These are phyloP conservation scores for Marmota flaviventris DNA, from an alignment of 2,113 vertebrate species.

Conservation along the genomic window DNA sequence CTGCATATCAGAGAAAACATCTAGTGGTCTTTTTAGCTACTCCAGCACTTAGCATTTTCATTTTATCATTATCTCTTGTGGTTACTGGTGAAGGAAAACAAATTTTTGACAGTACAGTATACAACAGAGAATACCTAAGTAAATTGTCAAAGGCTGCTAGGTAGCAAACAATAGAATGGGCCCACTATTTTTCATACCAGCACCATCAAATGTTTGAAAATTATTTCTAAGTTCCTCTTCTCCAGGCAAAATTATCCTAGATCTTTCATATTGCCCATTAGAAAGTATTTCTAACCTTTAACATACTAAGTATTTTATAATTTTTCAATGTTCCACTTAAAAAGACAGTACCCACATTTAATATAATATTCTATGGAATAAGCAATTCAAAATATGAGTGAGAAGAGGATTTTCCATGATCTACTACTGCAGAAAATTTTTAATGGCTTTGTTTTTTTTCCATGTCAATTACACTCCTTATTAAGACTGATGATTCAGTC, in stretches of 20 bases:
- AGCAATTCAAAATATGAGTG: not conserved
- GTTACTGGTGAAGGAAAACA: not conserved
- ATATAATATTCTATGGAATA: not conserved
- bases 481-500: not conserved
- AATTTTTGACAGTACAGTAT: not conserved
- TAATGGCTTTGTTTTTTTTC: not conserved
- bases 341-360: not conserved
- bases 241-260: not conserved
- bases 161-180: not conserved
- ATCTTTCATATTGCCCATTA: not conserved
- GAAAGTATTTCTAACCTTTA: conserved; percentile 24
- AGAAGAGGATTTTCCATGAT: not conserved
- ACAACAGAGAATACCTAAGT: not conserved
- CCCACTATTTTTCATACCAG: not conserved
- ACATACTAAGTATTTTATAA: not conserved
- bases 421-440: not conserved
- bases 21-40: not conserved
- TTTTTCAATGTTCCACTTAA: not conserved
- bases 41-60: not conserved
- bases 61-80: not conserved
- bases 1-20: too few species aligned
- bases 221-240: not conserved
- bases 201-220: not conserved
- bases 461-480: not conserved
- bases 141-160: not conserved